Percentiles rank a stretch among this genome's conserved stretches.
phyloP scores from a whole-genome alignment of 2,797 vertebrate genomes.

The Octomys mimax region DNA sequence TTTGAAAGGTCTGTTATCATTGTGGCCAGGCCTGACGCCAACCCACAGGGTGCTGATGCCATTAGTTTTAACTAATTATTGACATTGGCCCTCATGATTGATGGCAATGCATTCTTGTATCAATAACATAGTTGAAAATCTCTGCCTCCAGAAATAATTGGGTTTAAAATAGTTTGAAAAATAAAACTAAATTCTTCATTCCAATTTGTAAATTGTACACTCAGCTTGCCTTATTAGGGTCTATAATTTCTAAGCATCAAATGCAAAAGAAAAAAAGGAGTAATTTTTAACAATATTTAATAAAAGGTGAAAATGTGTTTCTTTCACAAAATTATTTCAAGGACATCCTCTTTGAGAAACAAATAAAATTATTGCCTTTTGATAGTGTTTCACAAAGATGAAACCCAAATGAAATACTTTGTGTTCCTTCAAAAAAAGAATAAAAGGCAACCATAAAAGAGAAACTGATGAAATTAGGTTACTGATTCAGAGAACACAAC shows the following conservation, averaged over 20 bases:
- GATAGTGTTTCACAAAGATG: not conserved
- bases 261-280: not conserved
- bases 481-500: conserved; percentile 25
- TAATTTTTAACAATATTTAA: not conserved
- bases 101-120: not conserved
- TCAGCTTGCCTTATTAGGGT: not conserved
- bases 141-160: not conserved
- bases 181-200: not conserved
- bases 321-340: not conserved
- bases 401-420: not conserved
- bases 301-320: not conserved
- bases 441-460: not conserved
- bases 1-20: not conserved
- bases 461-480: conserved; percentile 51
- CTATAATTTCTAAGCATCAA: not conserved
- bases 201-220: not conserved
- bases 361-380: not conserved
- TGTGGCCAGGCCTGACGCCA: not conserved
- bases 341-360: not conserved
- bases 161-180: not conserved
- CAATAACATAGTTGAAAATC: not conserved
- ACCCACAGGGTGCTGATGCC: not conserved
- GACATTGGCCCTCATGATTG: not conserved
- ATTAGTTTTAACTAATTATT: not conserved
- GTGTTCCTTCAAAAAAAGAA: conserved; percentile 33